Conservation (phyloP, 2,113 vertebrate genomes). For the Pseudorectes ferrugineus region DNA sequence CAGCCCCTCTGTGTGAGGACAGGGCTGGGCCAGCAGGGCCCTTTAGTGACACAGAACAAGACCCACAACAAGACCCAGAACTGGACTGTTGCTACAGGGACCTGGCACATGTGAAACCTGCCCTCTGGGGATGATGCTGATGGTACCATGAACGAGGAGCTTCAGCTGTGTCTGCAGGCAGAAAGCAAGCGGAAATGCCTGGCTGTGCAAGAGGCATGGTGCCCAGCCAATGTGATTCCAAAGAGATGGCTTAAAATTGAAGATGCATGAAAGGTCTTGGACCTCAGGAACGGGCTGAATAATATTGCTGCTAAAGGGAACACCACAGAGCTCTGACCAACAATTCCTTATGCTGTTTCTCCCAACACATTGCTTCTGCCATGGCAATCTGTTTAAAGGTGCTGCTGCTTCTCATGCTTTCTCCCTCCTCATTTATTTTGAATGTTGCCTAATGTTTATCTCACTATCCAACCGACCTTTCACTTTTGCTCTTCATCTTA, state of each 20-base stretch:
- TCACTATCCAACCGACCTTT: background rate
- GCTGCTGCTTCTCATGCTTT: background rate
- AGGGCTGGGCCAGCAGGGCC: background rate
- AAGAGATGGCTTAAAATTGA: background rate
- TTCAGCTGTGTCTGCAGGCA: background rate
- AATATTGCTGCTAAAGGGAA: background rate
- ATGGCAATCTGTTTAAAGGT: background rate
- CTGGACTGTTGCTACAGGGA: background rate
- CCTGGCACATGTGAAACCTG: rapidly evolving
- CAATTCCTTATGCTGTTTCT: rapidly evolving
- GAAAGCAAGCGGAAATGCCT: rapidly evolving
- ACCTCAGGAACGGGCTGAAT: background rate
- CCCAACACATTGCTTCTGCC: background rate
- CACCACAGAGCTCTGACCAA: background rate
- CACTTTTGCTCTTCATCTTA: background rate
- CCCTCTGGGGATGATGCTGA: background rate
- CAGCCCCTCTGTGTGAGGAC: background rate
- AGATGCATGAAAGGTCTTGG: background rate
- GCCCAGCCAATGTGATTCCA: background rate
- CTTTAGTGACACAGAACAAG: background rate
- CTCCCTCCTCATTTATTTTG: background rate
- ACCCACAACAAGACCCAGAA: background rate
- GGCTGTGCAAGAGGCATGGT: background rate
- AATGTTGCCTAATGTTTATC: background rate
- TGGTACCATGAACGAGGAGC: rapidly evolving